Evolutionary conservation across 2,113 vertebrate species (phyloP).

Genomic region (Pteronura brasiliensis): DNA sequence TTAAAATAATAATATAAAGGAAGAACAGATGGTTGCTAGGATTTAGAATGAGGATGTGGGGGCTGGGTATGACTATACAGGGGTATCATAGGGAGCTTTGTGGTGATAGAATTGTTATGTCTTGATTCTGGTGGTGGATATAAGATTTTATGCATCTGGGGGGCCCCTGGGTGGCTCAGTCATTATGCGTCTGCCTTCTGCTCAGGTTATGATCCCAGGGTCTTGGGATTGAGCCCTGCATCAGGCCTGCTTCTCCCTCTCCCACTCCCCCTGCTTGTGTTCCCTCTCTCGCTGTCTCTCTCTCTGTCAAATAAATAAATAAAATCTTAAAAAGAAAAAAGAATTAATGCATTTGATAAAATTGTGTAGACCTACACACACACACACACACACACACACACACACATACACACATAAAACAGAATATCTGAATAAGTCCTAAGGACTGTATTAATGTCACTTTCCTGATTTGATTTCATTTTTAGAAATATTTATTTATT

Average conservation of each 20-base stretch:
- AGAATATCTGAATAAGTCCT: background rate
- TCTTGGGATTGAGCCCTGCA: no score
- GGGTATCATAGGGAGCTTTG: background rate
- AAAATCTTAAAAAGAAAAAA: background rate
- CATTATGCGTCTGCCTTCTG: no score
- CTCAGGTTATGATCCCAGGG: no score
- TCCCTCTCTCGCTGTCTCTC: no score
- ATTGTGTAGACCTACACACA: background rate
- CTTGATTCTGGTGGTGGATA: background rate
- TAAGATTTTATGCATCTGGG: background rate
- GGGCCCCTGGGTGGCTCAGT: no score
- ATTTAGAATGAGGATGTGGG: background rate
- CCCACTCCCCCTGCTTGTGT: no score
- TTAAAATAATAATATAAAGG: constrained; percentile 4
- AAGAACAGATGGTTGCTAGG: background rate
- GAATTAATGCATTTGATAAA: background rate
- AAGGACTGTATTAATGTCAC: background rate
- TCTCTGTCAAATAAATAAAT: no score
- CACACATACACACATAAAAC: background rate
- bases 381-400: background rate
- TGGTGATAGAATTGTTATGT: background rate
- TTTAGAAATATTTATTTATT: no score
- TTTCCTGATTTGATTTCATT: background rate
- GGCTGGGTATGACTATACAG: background rate
- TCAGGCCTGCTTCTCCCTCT: no score